Conservation (phyloP, 2,888 invertebrate species). For the Zeuzera pyrina region DNA sequence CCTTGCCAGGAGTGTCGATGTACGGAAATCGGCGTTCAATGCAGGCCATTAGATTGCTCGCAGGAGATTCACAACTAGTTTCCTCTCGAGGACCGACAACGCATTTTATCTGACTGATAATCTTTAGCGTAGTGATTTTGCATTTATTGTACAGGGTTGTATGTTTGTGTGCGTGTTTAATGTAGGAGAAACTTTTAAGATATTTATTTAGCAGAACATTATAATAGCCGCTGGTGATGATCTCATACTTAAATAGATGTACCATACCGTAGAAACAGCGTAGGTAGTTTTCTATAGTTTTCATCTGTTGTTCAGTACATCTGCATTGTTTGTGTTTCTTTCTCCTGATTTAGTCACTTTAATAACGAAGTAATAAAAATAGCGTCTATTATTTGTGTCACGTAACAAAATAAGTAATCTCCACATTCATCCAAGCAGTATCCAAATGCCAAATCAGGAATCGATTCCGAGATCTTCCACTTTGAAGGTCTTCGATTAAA, state of each 20-base stretch:
- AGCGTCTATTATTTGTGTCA: too few species aligned
- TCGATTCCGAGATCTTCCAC: too few species aligned
- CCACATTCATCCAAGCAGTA: too few species aligned
- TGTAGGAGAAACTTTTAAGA: slow-evolving; percentile 14
- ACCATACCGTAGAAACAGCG: slow-evolving; percentile 15
- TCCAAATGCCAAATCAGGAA: too few species aligned
- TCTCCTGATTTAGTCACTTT: too few species aligned
- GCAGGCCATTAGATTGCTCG: slow-evolving; percentile 77
- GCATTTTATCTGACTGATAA: background rate
- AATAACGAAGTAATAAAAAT: too few species aligned
- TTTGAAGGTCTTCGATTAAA: too few species aligned
- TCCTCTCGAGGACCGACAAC: background rate
- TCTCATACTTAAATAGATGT: slow-evolving; percentile 32
- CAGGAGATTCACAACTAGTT: background rate
- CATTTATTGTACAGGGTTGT: slow-evolving; percentile 32
- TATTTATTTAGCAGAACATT: slow-evolving; percentile 22
- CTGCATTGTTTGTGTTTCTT: too few species aligned
- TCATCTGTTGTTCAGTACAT: too few species aligned
- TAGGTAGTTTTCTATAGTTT: background rate
- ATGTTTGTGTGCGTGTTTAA: slow-evolving; percentile 16
- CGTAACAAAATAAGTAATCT: too few species aligned
- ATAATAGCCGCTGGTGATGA: slow-evolving; percentile 32
- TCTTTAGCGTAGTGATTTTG: background rate
- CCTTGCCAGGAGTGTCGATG: slow-evolving; percentile 90
- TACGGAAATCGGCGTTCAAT: slow-evolving; percentile 89